Base-by-base conservation (phyloP, 2,888 invertebrate species). In the Mystacides longicornis region DNA sequence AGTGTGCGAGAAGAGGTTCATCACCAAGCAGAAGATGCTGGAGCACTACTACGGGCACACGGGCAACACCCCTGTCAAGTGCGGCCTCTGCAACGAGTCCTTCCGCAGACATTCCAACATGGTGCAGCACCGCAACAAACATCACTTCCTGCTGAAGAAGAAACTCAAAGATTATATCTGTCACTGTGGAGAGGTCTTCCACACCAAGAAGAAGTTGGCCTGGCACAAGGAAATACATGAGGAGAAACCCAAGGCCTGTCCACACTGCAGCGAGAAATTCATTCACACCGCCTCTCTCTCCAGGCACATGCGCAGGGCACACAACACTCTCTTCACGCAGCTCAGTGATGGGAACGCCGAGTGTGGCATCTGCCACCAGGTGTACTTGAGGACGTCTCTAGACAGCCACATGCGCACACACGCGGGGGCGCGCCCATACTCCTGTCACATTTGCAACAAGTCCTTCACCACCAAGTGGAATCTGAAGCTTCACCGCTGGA, bases 211-310 rank as follows among this genome's bases (percentile, higher is more conserved):
- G 63, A 90, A 90, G 70, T 80, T 91, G 62, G 81, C 81, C 2
- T 90, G 91, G 89, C 93, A 93, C 73, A 82, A 85, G 66, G 92
- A 92, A 72, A 87, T 86, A 3, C 93, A 93, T 73, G 89, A 88
- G 58, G 77, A 81, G 23, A 83, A 85, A 67, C 91, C 92, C 27
- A 89, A 90, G 70, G 84, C 89, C 47, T 93, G 93, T 71, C 81
- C 82, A 2, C 85, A 87, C 67, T 93, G 93, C 74, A 86, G 85
- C 66, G 91, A 92, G 73, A 86, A 90, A 65, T 93, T 93, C 71
- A 83, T 91, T 59, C 91, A 93, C 73, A 81, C 82, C 64, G 85
- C 91, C 5, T 89, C 89, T 64, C 76, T 93, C 63, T 89, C 90
- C 1, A 77, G 92, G 2, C 93, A 93, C 73, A 86, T 91, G 73